These are phyloP conservation scores for Polydesmus complanatus DNA, from an alignment of 2,888 invertebrate genomes.

Conservation along the genomic window DNA sequence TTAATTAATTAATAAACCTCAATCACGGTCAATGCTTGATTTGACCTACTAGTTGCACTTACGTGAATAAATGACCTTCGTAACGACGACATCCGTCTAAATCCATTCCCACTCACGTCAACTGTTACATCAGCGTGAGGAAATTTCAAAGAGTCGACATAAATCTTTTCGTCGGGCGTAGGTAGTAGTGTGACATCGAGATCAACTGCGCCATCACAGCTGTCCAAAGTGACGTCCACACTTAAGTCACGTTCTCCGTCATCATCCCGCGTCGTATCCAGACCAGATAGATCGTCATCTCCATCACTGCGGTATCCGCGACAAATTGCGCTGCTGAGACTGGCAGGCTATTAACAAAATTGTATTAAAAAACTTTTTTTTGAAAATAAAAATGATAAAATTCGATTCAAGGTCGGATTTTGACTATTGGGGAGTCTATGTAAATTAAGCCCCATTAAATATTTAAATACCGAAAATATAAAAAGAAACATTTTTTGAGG, in stretches of 20 bases:
- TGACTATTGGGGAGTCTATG: too few species aligned
- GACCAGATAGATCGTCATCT: conserved; percentile 5
- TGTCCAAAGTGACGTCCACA: conserved; percentile 45
- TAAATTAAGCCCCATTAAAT: too few species aligned
- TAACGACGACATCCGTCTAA: conserved; percentile 74
- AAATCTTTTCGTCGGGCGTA: conserved; percentile 26
- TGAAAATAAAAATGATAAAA: background rate
- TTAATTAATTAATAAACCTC: background rate
- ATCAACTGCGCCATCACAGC: conserved; percentile 5
- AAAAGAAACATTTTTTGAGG: too few species aligned
- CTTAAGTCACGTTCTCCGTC: conserved; percentile 42
- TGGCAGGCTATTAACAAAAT: conserved; percentile 23
- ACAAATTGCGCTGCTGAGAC: conserved; percentile 22
- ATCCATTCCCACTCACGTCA: conserved; percentile 73
- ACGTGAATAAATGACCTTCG: conserved; percentile 61
- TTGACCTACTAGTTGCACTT: too few species aligned
- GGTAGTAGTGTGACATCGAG: conserved; percentile 21
- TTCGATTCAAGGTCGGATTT: background rate
- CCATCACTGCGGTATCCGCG: conserved; percentile 15
- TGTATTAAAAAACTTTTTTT: background rate
- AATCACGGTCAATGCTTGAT: too few species aligned
- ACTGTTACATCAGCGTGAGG: conserved; percentile 76
- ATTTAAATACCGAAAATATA: too few species aligned
- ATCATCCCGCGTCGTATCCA: background rate
- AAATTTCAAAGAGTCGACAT: conserved; percentile 37